Evolutionary conservation across 2,797 vertebrate species (phyloP).

Genomic region (Danio tinwini): DNA sequence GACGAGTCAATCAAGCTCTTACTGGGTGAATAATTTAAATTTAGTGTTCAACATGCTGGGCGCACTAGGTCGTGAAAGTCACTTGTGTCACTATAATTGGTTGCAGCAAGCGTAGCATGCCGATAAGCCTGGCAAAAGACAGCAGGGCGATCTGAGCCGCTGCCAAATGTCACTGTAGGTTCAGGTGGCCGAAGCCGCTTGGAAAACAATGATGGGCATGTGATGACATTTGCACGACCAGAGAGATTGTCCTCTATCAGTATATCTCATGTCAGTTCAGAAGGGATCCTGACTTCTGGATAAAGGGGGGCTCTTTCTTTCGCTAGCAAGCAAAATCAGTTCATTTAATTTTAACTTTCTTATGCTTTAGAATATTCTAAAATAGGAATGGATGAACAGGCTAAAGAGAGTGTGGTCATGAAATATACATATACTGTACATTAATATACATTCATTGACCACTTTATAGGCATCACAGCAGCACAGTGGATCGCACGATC

Average conservation of each 20-base stretch:
- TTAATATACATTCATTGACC: too few relatives aligned
- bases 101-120: constrained; percentile 62
- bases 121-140: constrained; percentile 62
- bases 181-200: constrained; percentile 39
- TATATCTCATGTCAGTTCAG: constrained; percentile 32
- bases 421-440: too few relatives aligned
- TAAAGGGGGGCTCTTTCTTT: not conserved
- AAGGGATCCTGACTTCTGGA: constrained; percentile 28
- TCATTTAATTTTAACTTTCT: not conserved
- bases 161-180: constrained; percentile 46
- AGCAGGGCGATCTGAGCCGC: constrained; percentile 41
- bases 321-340: not conserved
- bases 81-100: constrained; percentile 73
- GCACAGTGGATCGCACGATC: too few relatives aligned
- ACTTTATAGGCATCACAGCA: too few relatives aligned
- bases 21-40: constrained; percentile 70
- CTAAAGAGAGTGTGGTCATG: too few relatives aligned
- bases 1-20: constrained; percentile 55
- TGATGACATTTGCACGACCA: constrained; percentile 38
- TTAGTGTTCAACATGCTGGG: constrained; percentile 63
- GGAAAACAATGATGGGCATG: constrained; percentile 51
- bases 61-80: constrained; percentile 72
- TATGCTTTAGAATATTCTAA: not conserved
- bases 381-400: not conserved
- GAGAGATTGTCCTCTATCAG: constrained; percentile 19